Percentiles rank a stretch among this genome's conserved stretches.
These are phyloP conservation scores for Cryptoblepharus egeriae DNA, from an alignment of 2,797 vertebrate species.

Conservation along the genomic window DNA sequence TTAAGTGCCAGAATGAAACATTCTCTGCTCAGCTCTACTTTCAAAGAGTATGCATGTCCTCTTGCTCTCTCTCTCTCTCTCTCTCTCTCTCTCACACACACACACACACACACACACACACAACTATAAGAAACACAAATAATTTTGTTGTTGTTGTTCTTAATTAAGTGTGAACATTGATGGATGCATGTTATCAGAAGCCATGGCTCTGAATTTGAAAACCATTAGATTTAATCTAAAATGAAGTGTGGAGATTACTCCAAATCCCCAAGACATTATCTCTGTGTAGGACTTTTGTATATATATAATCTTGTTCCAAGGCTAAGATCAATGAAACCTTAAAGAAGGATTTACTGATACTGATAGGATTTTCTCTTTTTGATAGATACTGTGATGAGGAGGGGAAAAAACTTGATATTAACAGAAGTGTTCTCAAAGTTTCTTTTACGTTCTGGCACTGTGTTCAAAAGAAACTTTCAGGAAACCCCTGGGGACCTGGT, in stretches of 20 bases:
- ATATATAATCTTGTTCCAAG: conserved; percentile 77
- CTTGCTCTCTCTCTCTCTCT: no score
- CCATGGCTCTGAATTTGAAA: conserved; percentile 65
- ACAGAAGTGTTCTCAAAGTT: conserved; percentile 60
- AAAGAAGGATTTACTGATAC: conserved; percentile 80
- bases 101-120: conserved; percentile 12
- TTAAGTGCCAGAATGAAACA: conserved; percentile 47
- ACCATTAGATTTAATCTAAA: conserved; percentile 81
- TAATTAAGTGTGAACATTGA: conserved; percentile 73
- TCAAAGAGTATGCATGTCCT: conserved; percentile 43
- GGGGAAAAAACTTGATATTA: conserved; percentile 38
- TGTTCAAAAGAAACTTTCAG: conserved; percentile 31
- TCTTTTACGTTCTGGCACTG: conserved; percentile 34
- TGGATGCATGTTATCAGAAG: conserved; percentile 67
- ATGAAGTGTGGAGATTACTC: conserved; percentile 78
- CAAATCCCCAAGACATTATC: conserved; percentile 78
- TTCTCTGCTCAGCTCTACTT: conserved; percentile 45
- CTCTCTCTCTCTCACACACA: no score
- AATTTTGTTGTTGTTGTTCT: conserved; percentile 64
- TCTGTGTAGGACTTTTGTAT: conserved; percentile 70
- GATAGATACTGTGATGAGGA: conserved; percentile 70
- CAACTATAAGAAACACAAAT: conserved; percentile 59
- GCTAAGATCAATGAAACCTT: conserved; percentile 82
- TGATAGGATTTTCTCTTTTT: conserved; percentile 76
- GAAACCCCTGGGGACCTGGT: not conserved